Conservation (phyloP, 2,888 invertebrate genomes). For the Phengaris alcon region DNA sequence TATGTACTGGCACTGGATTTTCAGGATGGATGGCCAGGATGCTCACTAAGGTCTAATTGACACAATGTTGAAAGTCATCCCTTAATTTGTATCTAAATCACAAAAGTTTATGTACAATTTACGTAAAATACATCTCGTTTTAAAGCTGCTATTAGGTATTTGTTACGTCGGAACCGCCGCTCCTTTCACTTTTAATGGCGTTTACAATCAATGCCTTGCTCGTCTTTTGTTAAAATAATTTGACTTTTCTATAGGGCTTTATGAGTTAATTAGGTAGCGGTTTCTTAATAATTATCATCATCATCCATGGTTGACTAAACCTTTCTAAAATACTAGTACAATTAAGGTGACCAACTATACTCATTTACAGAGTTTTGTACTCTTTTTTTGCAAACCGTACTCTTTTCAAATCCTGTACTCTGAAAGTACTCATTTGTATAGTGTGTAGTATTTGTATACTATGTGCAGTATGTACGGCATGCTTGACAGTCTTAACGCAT, state of each 20-base stretch:
- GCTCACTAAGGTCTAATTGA: not conserved
- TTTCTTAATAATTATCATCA: not conserved
- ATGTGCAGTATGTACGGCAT: no score
- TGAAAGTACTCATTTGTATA: no score
- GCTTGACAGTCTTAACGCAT: no score
- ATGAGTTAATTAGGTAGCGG: not conserved
- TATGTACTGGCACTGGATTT: no score
- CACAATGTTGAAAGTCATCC: not conserved
- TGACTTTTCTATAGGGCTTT: constrained; percentile 12
- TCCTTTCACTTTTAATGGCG: constrained; percentile 17
- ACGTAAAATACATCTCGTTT: constrained; percentile 12
- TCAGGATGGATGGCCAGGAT: no score
- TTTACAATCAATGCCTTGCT: not conserved
- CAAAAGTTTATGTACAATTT: not conserved
- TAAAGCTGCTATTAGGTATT: not conserved
- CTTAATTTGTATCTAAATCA: not conserved
- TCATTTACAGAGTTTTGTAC: no score
- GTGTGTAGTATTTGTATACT: no score
- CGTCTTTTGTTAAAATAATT: constrained; percentile 20
- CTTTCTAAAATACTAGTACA: no score
- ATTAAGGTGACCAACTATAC: no score
- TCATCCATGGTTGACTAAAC: not conserved
- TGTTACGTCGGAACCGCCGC: not conserved
- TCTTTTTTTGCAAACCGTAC: no score
- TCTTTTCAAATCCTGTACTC: no score